These are phyloP conservation scores for Matsumyia berberina DNA, from an alignment of 2,888 invertebrate genomes.

Conservation along the genomic window DNA sequence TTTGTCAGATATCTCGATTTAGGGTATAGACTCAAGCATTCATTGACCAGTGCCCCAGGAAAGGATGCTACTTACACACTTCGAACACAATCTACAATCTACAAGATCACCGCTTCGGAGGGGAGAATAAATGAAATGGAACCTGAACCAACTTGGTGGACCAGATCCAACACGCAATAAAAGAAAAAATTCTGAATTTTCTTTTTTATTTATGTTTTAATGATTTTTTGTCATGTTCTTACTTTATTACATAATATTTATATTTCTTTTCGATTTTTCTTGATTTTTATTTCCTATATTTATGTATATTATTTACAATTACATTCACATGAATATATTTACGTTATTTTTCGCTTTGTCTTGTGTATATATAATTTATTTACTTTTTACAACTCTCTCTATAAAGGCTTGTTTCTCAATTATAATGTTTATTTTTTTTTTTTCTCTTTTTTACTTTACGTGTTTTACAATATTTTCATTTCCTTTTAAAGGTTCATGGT, in stretches of 20 bases:
- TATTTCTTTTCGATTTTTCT: no score
- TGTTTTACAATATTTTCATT: no score
- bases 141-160: no score
- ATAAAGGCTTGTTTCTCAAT: conserved; percentile 73
- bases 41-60: no score
- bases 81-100: no score
- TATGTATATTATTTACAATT: conserved; percentile 69
- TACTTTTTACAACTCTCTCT: conserved; percentile 72
- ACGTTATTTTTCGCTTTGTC: conserved; percentile 27
- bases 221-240: conserved; percentile 69
- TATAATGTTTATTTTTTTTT: conserved; percentile 13
- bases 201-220: conserved; percentile 71
- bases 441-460: not conserved
- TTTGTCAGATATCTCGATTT: no score
- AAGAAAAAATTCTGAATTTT: conserved; percentile 3
- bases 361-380: conserved; percentile 65
- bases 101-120: no score
- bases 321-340: conserved; percentile 71
- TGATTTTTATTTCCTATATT: conserved; percentile 48
- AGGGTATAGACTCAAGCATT: no score
- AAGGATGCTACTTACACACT: no score
- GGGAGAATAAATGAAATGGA: no score
- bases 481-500: no score
- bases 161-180: no score
- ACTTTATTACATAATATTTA: conserved; percentile 71